Evolutionary conservation across 2,797 vertebrate genomes (phyloP).

Genomic region (Eurystomus glaucurus): DNA sequence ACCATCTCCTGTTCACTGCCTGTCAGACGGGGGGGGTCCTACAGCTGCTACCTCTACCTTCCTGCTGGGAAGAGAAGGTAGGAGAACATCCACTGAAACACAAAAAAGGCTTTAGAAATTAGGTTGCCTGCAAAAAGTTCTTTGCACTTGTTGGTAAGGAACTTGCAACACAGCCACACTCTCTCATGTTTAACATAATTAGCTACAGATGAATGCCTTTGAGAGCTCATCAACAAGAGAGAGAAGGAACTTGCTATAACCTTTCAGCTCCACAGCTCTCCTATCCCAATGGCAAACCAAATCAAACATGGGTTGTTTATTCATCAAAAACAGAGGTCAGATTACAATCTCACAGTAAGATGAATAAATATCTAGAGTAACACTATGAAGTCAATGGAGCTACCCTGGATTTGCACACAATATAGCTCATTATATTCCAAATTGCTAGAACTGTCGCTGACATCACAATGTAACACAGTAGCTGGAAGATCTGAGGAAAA

Average conservation of each 20-base stretch:
- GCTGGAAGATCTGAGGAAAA: conserved; percentile 16
- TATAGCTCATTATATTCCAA: not conserved
- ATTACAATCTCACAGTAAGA: not conserved
- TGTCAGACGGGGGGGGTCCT: not conserved
- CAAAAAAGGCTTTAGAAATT: not conserved
- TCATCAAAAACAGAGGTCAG: not conserved
- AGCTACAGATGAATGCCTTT: conserved; percentile 7
- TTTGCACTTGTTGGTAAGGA: not conserved
- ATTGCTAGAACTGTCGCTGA: not conserved
- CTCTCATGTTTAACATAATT: not conserved
- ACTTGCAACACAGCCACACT: not conserved
- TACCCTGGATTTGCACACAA: not conserved
- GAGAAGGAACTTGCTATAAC: not conserved
- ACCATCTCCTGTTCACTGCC: not conserved
- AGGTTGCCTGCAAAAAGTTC: not conserved
- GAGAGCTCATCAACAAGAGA: not conserved
- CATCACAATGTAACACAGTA: not conserved
- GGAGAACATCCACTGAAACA: not conserved
- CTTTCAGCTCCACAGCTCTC: not conserved
- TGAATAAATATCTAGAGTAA: not conserved
- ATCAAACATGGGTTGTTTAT: not conserved
- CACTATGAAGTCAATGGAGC: not conserved
- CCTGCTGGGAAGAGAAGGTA: not conserved
- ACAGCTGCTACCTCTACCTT: not conserved
- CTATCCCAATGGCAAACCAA: not conserved